A percentile compares a stretch with the other conserved stretches of the same genome.
Conservation (phyloP, 2,113 vertebrate genomes). For the Pan troglodytes region NHGRI_mPanTro3-v2.1_pri NC_072404.2:26276501-26277000, state of each 20-base stretch:
- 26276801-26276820: neutral
- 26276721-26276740: neutral
- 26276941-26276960: constrained; percentile 25
- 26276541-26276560: neutral
- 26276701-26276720: neutral
- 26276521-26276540: neutral
- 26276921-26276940: neutral
- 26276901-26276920: neutral
- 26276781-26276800: neutral
- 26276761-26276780: neutral
- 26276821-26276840: neutral
- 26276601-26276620: neutral
- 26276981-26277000: neutral
- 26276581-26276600: neutral
- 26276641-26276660: neutral
- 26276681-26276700: neutral
- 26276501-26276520: neutral
- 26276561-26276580: neutral
- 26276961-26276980: neutral
- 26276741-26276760: neutral
- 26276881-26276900: neutral
- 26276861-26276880: neutral
- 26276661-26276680: neutral
- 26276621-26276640: neutral
- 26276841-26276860: neutral